These are phyloP conservation scores for Microplitis mediator DNA, from an alignment of 1,140 invertebrate species.

Conservation along the genomic window DNA sequence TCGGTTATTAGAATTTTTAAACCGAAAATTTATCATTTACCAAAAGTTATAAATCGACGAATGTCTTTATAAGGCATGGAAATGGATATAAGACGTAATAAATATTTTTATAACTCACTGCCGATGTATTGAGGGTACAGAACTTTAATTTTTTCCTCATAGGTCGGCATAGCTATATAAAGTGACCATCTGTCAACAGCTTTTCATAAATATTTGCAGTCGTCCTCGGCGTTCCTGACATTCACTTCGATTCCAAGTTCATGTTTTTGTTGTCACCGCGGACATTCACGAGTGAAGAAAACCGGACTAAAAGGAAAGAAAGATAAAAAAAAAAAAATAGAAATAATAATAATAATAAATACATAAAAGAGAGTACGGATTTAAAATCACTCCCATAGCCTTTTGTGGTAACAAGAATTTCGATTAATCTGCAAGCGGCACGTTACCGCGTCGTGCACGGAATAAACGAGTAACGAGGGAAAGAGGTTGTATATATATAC, in stretches of 20 bases:
- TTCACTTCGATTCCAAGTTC: background rate
- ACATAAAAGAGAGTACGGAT: background rate
- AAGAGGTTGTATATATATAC: background rate
- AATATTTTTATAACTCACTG: no score
- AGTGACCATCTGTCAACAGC: background rate
- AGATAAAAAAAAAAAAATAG: background rate
- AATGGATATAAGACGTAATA: background rate
- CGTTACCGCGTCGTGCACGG: conserved; percentile 15
- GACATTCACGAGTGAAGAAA: no score
- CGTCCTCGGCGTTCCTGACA: background rate
- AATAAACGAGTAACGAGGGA: conserved; percentile 27
- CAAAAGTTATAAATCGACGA: background rate
- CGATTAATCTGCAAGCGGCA: conserved; percentile 27
- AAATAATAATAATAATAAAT: background rate
- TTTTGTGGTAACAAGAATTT: conserved; percentile 26
- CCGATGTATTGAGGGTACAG: no score
- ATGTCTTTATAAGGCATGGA: background rate
- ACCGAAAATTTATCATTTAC: no score
- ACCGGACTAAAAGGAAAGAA: background rate
- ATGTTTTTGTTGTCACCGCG: background rate
- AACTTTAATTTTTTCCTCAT: no score
- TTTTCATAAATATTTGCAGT: conserved; percentile 17
- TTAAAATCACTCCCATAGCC: conserved; percentile 17
- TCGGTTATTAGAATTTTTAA: no score
- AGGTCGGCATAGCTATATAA: background rate